Conservation (phyloP, 2,888 invertebrate genomes). For the Netelia inedita region DNA sequence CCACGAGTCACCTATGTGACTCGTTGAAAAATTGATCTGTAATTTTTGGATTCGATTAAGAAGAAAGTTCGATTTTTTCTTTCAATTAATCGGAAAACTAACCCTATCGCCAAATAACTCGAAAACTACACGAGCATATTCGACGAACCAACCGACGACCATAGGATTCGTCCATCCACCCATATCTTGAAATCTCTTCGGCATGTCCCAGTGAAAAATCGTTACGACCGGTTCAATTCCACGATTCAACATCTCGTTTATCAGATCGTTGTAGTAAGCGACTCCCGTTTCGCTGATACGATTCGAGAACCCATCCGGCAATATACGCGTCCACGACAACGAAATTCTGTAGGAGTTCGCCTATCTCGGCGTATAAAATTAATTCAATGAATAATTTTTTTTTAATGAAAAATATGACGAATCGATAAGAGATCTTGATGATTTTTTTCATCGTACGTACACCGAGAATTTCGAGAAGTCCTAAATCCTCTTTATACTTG, state of each 20-base stretch:
- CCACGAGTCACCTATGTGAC: no score
- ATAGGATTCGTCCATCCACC: constrained; percentile 90
- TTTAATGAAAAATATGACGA: no score
- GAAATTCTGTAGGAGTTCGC: constrained; percentile 72
- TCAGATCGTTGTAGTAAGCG: constrained; percentile 91
- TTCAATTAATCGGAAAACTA: constrained; percentile 78
- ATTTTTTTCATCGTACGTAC: constrained; percentile 55
- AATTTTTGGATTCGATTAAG: constrained; percentile 7
- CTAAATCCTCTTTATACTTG: constrained; percentile 86
- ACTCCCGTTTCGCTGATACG: constrained; percentile 90
- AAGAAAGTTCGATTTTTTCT: no score
- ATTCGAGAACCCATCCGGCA: constrained; percentile 83
- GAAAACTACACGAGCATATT: constrained; percentile 89
- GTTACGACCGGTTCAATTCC: constrained; percentile 88
- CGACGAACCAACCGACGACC: constrained; percentile 88
- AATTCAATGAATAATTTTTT: neutral
- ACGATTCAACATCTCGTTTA: constrained; percentile 88
- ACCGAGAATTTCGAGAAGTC: constrained; percentile 64
- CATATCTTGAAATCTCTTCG: constrained; percentile 88
- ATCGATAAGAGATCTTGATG: no score
- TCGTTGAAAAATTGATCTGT: constrained; percentile 22
- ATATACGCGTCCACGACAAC: constrained; percentile 75
- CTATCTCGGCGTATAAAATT: constrained; percentile 56
- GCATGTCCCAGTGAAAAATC: constrained; percentile 86
- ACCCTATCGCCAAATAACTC: constrained; percentile 88